These are phyloP conservation scores for Papilio helenus DNA, from an alignment of 1,140 invertebrate genomes.

Conservation along the genomic window DNA sequence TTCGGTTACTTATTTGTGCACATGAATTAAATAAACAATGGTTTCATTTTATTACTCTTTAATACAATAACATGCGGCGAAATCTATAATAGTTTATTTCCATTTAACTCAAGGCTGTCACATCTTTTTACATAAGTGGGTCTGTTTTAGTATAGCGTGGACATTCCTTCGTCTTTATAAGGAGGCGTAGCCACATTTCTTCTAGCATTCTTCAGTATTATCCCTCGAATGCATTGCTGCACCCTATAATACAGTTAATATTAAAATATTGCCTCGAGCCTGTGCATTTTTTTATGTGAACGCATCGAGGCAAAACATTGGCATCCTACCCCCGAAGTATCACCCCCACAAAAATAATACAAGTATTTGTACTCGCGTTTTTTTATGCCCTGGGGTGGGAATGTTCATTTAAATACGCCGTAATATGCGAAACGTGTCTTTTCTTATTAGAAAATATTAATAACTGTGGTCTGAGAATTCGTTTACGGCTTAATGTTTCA, in stretches of 20 bases:
- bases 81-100: neutral
- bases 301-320: slow-evolving; percentile 74
- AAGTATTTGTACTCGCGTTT: slow-evolving; percentile 77
- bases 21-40: too few species aligned
- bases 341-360: slow-evolving; percentile 77
- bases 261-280: slow-evolving; percentile 80
- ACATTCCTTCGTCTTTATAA: slow-evolving; percentile 30
- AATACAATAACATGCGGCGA: neutral
- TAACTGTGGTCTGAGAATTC: slow-evolving; percentile 3
- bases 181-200: slow-evolving; percentile 57
- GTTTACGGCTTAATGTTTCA: slow-evolving; percentile 20
- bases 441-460: slow-evolving; percentile 39
- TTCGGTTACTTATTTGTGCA: too few species aligned
- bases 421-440: slow-evolving; percentile 61
- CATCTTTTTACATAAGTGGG: neutral
- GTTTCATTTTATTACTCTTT: too few species aligned
- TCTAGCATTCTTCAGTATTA: slow-evolving; percentile 53
- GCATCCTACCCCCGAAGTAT: slow-evolving; percentile 64
- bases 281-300: slow-evolving; percentile 74
- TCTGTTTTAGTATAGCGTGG: neutral
- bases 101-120: neutral
- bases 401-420: slow-evolving; percentile 69
- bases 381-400: slow-evolving; percentile 60
- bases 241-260: slow-evolving; percentile 80
- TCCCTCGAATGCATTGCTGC: slow-evolving; percentile 65